Evolutionary conservation across 2,888 invertebrate species (phyloP), one percentile per base, ranked within the genome.

Genomic region (Lasioglossum oenotherae): DNA sequence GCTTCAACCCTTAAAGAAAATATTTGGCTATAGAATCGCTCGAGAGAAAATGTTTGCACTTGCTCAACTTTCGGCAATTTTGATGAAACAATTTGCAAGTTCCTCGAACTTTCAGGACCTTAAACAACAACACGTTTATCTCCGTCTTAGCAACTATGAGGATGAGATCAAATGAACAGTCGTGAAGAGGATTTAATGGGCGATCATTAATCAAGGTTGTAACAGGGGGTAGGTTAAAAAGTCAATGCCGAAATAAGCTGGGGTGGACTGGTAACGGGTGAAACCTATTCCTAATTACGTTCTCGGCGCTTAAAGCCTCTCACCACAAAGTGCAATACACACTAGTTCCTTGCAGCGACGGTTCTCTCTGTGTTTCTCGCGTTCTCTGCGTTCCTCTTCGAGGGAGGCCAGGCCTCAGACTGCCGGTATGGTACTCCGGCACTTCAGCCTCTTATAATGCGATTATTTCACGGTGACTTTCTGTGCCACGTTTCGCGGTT

Each of bases 401-500:
- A 31, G 14, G 38, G 69, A 23, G 53, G 60, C 27, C 19, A 67
- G 38, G 67, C 46, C 73, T 10, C 57, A 80, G 75, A 44, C 85
- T 60, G 72, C 78, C 44, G 14, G 67, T 41, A 46, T 46, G 46
- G 46, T 19, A 46, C 78, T 81, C 53, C 16, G 53, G 60, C 73
- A 69, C 60, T 77, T 69, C 74, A 72, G 71, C 78, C 74, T 57
- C 79, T 82, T 80, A 57, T 89, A 90, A 93, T 90, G 86, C 91
- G 87, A 92, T 92, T 90, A 91, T 89, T 91, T 91, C 88, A 86
- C 90, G 89, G 88, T 88, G 89, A 91, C 88, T 91, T 91, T 91
- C 84, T 85, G 74, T 69, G 60, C 84, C 80, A 74, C 60, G 78
- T 87, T 83, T 80, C 81, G 80, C 81, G 79, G 86, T 79, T 79